These are phyloP conservation scores for Drosophila ananassae DNA, from an alignment of 1,140 invertebrate species.

Conservation along the genomic window DNA sequence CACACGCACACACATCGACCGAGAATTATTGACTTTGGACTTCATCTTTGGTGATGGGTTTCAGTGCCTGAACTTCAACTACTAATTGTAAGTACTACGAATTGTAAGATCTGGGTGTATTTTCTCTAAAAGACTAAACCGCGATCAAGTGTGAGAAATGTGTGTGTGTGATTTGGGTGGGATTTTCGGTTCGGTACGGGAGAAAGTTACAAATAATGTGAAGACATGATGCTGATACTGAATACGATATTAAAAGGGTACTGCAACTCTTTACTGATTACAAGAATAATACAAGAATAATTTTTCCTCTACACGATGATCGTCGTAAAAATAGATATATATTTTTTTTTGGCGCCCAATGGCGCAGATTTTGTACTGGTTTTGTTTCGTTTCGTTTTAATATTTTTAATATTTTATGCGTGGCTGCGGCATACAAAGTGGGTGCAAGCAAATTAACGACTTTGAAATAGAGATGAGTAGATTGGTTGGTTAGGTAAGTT, in stretches of 20 bases:
- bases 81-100: conserved; percentile 10
- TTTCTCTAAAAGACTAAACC: conserved; percentile 37
- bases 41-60: conserved; percentile 28
- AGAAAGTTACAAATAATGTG: conserved; percentile 63
- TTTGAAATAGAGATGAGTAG: conserved; percentile 69
- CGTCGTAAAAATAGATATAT: conserved; percentile 34
- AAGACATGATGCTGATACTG: conserved; percentile 70
- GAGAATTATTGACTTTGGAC: conserved; percentile 23
- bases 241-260: conserved; percentile 44
- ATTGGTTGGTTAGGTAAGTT: conserved; percentile 55
- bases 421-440: conserved; percentile 84
- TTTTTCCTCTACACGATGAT: conserved; percentile 48
- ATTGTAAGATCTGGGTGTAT: conserved; percentile 11
- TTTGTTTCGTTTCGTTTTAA: conserved; percentile 27
- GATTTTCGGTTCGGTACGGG: conserved; percentile 31
- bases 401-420: conserved; percentile 71
- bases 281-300: conserved; percentile 45
- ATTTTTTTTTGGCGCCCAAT: conserved; percentile 19
- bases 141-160: conserved; percentile 22
- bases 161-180: conserved; percentile 20
- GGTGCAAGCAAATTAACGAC: conserved; percentile 84
- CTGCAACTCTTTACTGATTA: conserved; percentile 48
- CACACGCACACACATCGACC: conserved; percentile 55
- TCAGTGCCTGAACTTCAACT: conserved; percentile 41
- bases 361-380: conserved; percentile 48